Base-by-base conservation (phyloP, 2,113 vertebrate species). In the Bothrops jararaca region DNA sequence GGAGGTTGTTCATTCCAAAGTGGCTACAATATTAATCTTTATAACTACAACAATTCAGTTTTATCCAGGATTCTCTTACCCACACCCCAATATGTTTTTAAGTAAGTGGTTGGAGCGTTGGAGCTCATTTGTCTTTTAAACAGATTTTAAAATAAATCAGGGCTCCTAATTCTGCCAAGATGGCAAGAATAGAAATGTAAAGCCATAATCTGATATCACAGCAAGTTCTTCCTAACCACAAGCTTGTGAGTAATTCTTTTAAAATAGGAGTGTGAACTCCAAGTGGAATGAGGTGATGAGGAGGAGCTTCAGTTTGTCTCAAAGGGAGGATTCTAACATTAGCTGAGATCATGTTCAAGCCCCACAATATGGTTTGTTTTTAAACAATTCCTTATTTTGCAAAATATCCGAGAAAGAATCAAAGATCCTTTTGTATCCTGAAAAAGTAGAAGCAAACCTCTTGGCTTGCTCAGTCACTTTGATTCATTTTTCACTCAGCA, bases 171-270 rank as follows among this genome's bases (percentile, higher is more conserved):
- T 42, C n/a, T 92, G 50, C 86, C 50, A 74, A 20, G 5, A n/a
- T 0, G 0, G 69, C 34, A 58, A 23, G 29, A 64, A 64, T 15
- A 39, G 11, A 86, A 64, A 45, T 5, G 7, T 22, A 58, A 8
- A 89, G 24, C 13, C 23, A 26, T 45, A 85, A 52, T 80, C 80
- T 48, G 74, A 54, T 20, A 42, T 4, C 15, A 92, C 90, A 34
- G 56, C 93, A 93, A 92, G 95, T 94, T 91, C 69, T 69, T 80
- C 93, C 45, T 93, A 95, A 95, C 94, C 58, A 89, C 93, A 94
- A 89, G 53, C 24, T 85, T 85, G 80, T 1, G 1, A 91, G 90
- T 86, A 53, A 26, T 92, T 93, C 1, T 58, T 88, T 69, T 86
- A 94, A 54, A 53, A 89, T 86, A 93, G 74, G 42, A 86, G 93